Conservation (phyloP, 2,797 vertebrate genomes). For the Limnodromus scolopaceus region DNA sequence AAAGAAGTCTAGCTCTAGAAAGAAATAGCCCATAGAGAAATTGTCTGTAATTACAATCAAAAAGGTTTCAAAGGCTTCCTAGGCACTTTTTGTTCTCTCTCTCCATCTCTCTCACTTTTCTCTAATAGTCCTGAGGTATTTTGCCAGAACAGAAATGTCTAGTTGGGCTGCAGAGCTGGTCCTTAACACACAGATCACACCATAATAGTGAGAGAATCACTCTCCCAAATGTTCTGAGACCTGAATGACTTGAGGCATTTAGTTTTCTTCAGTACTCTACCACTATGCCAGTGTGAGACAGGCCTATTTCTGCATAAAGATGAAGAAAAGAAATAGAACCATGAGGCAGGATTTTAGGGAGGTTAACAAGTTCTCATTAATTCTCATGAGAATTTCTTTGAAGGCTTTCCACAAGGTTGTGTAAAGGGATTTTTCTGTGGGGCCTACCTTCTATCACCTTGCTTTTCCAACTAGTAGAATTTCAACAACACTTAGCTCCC, state of each 20-base stretch:
- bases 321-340: neutral
- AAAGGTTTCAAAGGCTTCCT: slow-evolving; percentile 23
- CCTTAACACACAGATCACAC: neutral
- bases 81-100: slow-evolving; percentile 3
- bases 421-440: neutral
- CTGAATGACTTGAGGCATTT: neutral
- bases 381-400: slow-evolving; percentile 2
- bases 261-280: neutral
- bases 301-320: neutral
- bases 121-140: slow-evolving; percentile 3
- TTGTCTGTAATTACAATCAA: slow-evolving; percentile 37
- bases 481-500: neutral
- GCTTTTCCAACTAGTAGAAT: neutral
- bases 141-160: neutral
- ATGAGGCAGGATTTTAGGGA: neutral
- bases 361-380: neutral
- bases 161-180: neutral
- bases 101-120: neutral
- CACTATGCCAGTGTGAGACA: neutral
- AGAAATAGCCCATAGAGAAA: neutral
- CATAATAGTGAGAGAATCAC: neutral
- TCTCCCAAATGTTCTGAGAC: neutral
- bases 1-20: neutral
- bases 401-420: neutral
- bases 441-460: neutral